These are phyloP conservation scores for Gila robusta DNA, from an alignment of 2,797 vertebrate genomes.

Conservation along the genomic window DNA sequence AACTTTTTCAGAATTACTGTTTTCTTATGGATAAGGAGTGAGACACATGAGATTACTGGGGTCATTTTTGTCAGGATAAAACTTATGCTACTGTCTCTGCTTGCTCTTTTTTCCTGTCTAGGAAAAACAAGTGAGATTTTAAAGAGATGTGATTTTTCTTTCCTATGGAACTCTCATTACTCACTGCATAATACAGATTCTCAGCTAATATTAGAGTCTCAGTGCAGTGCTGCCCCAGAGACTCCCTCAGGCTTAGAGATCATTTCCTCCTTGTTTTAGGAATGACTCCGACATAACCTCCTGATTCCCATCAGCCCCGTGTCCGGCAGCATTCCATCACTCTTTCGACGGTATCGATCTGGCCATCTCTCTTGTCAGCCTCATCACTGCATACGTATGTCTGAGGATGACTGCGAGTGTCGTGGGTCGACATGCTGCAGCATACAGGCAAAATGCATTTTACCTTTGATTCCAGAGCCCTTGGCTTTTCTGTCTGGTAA, in stretches of 20 bases:
- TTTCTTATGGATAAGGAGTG: not conserved
- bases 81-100: not conserved
- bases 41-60: not conserved
- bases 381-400: constrained; percentile 69
- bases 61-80: not conserved
- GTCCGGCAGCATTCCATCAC: constrained; percentile 65
- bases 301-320: constrained; percentile 61
- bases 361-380: constrained; percentile 44
- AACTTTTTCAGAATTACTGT: not conserved
- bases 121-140: constrained; percentile 6
- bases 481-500: constrained; percentile 19
- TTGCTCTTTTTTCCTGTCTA: not conserved
- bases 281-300: constrained; percentile 52
- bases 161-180: not conserved
- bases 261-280: constrained; percentile 57
- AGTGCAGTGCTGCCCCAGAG: constrained; percentile 21
- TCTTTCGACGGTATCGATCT: constrained; percentile 69
- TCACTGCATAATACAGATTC: not conserved
- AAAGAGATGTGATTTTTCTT: constrained; percentile 11
- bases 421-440: constrained; percentile 61
- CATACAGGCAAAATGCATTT: not conserved
- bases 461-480: not conserved
- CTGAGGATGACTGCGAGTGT: constrained; percentile 51
- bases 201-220: constrained; percentile 7
- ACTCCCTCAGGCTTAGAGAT: constrained; percentile 17